phyloP scores from a whole-genome alignment of 1,140 invertebrate species.

The Calephelis nemesis region DNA sequence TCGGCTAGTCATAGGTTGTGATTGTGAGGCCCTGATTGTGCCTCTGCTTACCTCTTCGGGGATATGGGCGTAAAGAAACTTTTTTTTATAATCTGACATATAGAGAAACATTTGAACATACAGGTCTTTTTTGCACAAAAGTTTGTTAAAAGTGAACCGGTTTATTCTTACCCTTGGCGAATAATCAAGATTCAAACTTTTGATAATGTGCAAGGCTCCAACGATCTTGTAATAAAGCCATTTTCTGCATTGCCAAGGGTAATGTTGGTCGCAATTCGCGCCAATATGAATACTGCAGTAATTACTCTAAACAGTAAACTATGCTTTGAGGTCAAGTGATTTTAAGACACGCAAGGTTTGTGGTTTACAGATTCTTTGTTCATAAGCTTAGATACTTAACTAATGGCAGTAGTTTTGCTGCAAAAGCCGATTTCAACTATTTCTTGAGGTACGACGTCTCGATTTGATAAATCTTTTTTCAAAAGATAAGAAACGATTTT shows the following conservation, averaged over 20 bases:
- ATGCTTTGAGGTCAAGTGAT: constrained; percentile 6
- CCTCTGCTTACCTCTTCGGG: too few species aligned
- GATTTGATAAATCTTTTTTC: too few species aligned
- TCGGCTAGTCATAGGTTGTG: too few species aligned
- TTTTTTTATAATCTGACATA: too few species aligned
- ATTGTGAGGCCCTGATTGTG: too few species aligned
- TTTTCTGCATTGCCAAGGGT: constrained; percentile 16
- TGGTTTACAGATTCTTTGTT: not conserved
- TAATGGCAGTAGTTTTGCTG: too few species aligned
- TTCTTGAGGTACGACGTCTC: too few species aligned
- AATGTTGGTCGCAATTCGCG: constrained; percentile 6
- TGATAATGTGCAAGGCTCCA: constrained; percentile 3
- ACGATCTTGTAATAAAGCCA: constrained; percentile 4
- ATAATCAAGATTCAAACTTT: constrained; percentile 8
- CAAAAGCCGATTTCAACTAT: too few species aligned
- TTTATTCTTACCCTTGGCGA: constrained; percentile 6
- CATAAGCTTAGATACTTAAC: too few species aligned
- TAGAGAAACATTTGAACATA: too few species aligned
- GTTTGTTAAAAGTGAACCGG: not conserved
- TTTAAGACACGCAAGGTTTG: not conserved
- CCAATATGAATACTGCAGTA: constrained; percentile 3
- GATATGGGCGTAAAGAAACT: too few species aligned
- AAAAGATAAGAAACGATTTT: too few species aligned
- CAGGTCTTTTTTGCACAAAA: not conserved
- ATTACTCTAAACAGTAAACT: not conserved